Evolutionary conservation across 2,888 invertebrate species (phyloP), one percentile per base, ranked within the genome.

Genomic region (Neoitamus cyanurus): DNA sequence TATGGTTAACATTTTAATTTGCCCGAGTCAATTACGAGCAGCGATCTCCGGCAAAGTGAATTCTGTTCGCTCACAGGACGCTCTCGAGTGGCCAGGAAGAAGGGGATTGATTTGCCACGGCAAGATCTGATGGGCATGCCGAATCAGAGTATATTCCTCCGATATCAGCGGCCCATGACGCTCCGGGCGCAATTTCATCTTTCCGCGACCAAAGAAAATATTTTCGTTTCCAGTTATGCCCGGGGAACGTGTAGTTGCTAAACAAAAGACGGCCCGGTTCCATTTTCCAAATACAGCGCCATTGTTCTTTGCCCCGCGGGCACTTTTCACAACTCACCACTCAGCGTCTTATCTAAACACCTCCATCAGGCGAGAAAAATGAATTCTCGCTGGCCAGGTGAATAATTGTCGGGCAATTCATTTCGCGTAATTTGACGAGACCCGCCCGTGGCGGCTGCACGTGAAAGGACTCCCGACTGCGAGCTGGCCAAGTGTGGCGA

Each of bases 361-460:
- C 48, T 78, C 48, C 48, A 78, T 78, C 78, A 78, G 25, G n/a
- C 58, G 48, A 78, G 78, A 78, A 78, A 78, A 78, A 78, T 78
- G 78, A 78, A 78, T 78, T 78, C 78, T 78, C 11, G 31, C 78
- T 48, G 48, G 48, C 78, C 78, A 78, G 78, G 78, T 78, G 78
- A 78, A 78, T 78, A 78, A 78, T 78, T 78, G 78, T 78, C 78
- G 78, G 48, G 78, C 78, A 78, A 78, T 78, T 78, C 78, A 78
- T 78, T 78, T 78, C 78, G 48, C 78, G 46, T 31, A 78, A 78
- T 78, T 78, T 78, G 78, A 78, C 78, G 78, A 48, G 78, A 15
- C 48, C 58, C 48, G 31, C 46, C 48, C 58, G 30, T n/a, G 58
- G 9, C 37, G 37, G 58, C 9, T 6, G 58, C 58, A 20, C 82